These are phyloP conservation scores for Micronisus gabar DNA, from an alignment of 2,113 vertebrate species.

Conservation along the genomic window DNA sequence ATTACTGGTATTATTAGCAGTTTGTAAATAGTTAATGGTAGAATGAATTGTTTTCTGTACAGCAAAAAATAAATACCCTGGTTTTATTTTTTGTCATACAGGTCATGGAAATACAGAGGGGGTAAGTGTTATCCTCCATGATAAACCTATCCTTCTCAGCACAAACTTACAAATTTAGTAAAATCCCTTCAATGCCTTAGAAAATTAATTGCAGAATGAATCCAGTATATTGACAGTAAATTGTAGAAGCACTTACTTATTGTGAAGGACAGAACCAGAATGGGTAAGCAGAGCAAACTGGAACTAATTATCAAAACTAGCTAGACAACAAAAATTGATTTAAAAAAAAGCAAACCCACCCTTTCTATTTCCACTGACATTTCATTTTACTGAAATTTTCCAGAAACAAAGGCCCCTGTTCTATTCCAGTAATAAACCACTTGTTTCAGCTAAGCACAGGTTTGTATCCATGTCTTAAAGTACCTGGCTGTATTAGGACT, in stretches of 20 bases:
- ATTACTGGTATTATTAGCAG: neutral
- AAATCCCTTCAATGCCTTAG: neutral
- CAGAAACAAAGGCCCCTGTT: neutral
- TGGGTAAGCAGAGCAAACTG: neutral
- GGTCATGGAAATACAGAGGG: slow-evolving; percentile 54
- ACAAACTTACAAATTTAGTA: neutral
- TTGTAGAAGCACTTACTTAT: neutral
- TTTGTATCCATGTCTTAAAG: neutral
- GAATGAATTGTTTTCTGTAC: neutral
- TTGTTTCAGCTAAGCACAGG: neutral
- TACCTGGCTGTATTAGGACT: neutral
- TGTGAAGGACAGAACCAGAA: neutral
- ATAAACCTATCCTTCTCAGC: neutral
- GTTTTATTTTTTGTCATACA: slow-evolving; percentile 34
- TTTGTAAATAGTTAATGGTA: neutral
- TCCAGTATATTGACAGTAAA: neutral
- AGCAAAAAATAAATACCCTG: neutral
- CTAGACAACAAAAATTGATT: neutral
- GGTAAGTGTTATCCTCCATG: slow-evolving; percentile 15
- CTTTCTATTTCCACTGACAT: neutral
- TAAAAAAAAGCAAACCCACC: accelerated
- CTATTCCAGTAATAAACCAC: neutral
- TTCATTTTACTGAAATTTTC: neutral
- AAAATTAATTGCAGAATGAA: neutral
- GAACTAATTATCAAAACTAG: neutral